A percentile compares a stretch with the other conserved stretches of the same genome.
phyloP scores from a whole-genome alignment of 2,888 invertebrate genomes.

The Chrysolina americana region DNA sequence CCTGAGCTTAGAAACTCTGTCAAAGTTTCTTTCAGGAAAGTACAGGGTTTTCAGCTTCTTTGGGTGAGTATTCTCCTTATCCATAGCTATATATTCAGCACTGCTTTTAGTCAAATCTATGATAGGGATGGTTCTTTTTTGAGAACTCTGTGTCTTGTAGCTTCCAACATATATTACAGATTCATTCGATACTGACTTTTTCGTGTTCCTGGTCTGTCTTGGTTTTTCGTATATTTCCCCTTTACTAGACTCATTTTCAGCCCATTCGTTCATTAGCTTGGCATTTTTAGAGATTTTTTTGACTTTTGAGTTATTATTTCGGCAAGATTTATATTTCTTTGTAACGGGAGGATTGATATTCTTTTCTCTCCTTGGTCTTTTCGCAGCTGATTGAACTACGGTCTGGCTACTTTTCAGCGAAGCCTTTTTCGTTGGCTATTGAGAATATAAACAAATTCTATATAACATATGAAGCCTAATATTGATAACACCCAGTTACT shows the following conservation, averaged over 20 bases:
- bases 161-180: constrained; percentile 48
- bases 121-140: constrained; percentile 33
- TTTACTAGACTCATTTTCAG: constrained; percentile 48
- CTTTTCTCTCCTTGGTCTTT: constrained; percentile 32
- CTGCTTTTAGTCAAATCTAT: constrained; percentile 48
- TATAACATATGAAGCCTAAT: neutral
- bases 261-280: constrained; percentile 38
- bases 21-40: constrained; percentile 39
- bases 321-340: constrained; percentile 31
- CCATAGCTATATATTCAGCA: neutral
- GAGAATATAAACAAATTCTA: neutral
- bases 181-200: constrained; percentile 34
- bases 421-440: constrained; percentile 3
- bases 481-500: neutral
- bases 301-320: constrained; percentile 34
- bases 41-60: constrained; percentile 42
- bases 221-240: constrained; percentile 40
- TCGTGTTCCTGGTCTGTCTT: constrained; percentile 4
- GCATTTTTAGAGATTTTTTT: constrained; percentile 33
- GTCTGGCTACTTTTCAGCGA: neutral
- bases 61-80: constrained; percentile 24
- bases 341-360: constrained; percentile 33
- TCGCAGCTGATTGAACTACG: constrained; percentile 9
- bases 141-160: constrained; percentile 28
- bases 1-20: constrained; percentile 27